Evolutionary conservation across 2,888 invertebrate genomes (phyloP), one percentile per base, ranked within the genome.

Genomic region (Rugalucina vietnamica): DNA sequence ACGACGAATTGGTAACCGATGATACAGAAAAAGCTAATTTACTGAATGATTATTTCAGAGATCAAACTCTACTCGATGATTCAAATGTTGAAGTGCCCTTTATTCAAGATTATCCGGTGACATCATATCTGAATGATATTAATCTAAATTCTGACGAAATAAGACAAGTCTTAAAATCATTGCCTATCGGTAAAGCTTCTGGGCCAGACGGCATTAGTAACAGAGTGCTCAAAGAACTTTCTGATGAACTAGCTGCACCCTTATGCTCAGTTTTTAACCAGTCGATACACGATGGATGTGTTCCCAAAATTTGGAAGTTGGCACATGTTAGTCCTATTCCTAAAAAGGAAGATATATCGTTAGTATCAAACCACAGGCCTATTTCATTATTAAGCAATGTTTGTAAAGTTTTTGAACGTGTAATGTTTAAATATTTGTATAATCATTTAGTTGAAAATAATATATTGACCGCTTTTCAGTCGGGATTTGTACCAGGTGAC

Each of bases 151-250:
- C 32, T n/a, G 50, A 74, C 1, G 74, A 74, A 18, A 54, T 74
- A 10, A 54, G 50, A 24, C 18, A 24, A 29, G 54, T n/a, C n/a
- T 32, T 74, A n/a, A 36, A 24, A 2, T 12, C 29, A 3, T 54
- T 74, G 18, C 18, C 49, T 50, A 14, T 74, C 21, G 32, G 29
- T 18, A 74, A 74, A 74, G 4, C 74, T 3, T 1, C 74, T 1
- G 74, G 34, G 1, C 74, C 54, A 32, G 74, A 50, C n/a, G 74
- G 24, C 10, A 74, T 50, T n/a, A 74, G 39, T 29, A 50, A 74
- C 27, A 50, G 74, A 1, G 50, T 74, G 4, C 50, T 74, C 4
- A 29, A 54, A 2, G 74, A 74, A 74, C 49, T 50, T 50, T 50
- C 50, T 3, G n/a, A 18, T 24, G 74, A 50, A 29, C 2, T 74